Evolutionary conservation across 1,140 invertebrate species (phyloP), one percentile per base, ranked within the genome.

Genomic region (Macrotrachela quadricornifera): DNA sequence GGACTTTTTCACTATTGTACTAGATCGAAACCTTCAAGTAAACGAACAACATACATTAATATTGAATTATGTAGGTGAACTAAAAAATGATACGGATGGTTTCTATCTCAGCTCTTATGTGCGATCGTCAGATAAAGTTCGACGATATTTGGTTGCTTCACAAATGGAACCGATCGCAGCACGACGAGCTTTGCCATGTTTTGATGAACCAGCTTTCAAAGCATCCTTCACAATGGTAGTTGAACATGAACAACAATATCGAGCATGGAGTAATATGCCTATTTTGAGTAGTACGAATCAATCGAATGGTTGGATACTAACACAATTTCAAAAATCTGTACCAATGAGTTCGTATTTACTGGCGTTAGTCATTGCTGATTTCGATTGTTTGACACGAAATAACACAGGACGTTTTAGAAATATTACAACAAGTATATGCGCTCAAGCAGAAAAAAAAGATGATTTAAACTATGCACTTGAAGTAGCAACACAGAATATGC

Each of bases 181-280:
- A 39, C 37, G 51, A 51, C 74, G 79, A 50, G 86, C 82, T 1
- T 92, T 94, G 65, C 88, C 88, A 0, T 94, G 87, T 68, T 91
- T 94, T 63, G 91, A 95, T 64, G 90, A 95, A 63, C 90, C 90
- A 0, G 73, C 72, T 6, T 77, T 85, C 61, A 95, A 95, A 65
- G 82, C 88, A 0, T 80, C 74, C 4, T 94, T 87, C 63, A 71
- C 71, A 30, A 75, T 92, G 13, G 18, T 36, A 30, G 43, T 54
- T 36, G 17, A 46, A 38, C 53, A 54, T 38, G 53, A 54, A 14
- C 16, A 46, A 13, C 48, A 17, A 16, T 41, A 46, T 8, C 17
- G 21, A 13, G 30, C 16, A 1, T 15, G 48, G 40, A 49, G 46
- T 12, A 54, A 54, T 18, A 54, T 54, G 53, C 39, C 40, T 14